phyloP scores from a whole-genome alignment of 2,888 invertebrate species.

The Dasysyrphus tricinctus region DNA sequence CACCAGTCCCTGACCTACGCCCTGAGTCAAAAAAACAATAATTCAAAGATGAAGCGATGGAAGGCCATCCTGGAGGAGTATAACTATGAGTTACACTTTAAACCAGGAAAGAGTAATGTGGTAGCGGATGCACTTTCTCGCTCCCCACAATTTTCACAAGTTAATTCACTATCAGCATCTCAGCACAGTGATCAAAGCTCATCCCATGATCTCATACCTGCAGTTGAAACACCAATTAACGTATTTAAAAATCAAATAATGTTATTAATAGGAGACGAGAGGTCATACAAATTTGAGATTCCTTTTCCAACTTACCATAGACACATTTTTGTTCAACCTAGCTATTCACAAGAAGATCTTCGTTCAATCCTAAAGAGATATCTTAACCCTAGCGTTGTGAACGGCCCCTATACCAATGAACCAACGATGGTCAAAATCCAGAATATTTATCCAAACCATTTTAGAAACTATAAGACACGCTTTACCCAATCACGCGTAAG shows the following conservation, averaged over 20 bases:
- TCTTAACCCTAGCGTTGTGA: neutral
- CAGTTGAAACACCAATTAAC: too few relatives aligned
- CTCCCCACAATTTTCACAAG: slow-evolving; percentile 18
- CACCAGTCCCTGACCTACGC: slow-evolving; percentile 2
- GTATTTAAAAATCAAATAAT: neutral
- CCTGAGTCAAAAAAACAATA: neutral
- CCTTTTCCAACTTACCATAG: slow-evolving; percentile 16
- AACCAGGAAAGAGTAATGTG: neutral
- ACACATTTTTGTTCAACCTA: slow-evolving; percentile 1
- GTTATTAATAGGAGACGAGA: neutral
- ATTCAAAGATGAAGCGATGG: neutral
- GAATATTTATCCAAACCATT: neutral
- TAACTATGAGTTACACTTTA: neutral
- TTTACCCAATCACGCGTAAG: neutral
- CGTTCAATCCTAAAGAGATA: neutral
- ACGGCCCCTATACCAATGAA: neutral
- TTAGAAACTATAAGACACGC: neutral
- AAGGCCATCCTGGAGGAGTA: neutral
- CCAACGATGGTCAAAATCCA: neutral
- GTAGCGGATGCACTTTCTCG: slow-evolving; percentile 1
- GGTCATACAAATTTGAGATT: slow-evolving; percentile 8
- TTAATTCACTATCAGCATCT: slow-evolving; percentile 1
- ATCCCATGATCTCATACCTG: slow-evolving; percentile 1
- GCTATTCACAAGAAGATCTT: neutral
- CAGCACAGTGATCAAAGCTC: slow-evolving; percentile 18